Conservation (phyloP, 2,113 vertebrate species). For the Cisticola juncidis region DNA sequence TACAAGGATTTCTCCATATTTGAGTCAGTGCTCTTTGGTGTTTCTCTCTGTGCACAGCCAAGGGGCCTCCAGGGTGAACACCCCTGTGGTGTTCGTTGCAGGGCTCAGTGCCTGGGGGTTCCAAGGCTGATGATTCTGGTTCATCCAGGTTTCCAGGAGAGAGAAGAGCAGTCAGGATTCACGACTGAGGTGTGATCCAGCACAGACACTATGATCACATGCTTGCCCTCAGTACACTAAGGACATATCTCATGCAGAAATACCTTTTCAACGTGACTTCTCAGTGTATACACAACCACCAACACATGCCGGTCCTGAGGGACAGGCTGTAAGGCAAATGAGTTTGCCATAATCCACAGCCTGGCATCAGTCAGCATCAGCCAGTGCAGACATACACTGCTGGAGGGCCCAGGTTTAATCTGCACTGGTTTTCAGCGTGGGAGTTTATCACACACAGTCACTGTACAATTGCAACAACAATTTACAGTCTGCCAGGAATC, state of each 20-base stretch:
- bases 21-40: neutral
- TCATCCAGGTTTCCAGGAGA: neutral
- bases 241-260: neutral
- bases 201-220: neutral
- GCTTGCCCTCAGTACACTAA: neutral
- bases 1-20: neutral
- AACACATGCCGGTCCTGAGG: neutral
- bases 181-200: neutral
- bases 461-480: neutral
- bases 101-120: neutral
- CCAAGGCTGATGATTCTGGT: neutral
- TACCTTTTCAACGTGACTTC: neutral
- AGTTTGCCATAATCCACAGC: neutral
- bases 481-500: slow-evolving; percentile 13
- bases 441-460: neutral
- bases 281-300: neutral
- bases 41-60: neutral
- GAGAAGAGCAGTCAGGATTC: neutral
- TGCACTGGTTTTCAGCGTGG: neutral
- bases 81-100: neutral
- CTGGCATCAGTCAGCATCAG: neutral
- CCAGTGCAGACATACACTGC: neutral
- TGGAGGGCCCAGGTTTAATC: neutral
- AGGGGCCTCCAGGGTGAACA: neutral
- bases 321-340: neutral